Base-by-base conservation (phyloP, 2,888 invertebrate species). In the Melieria picta region DNA sequence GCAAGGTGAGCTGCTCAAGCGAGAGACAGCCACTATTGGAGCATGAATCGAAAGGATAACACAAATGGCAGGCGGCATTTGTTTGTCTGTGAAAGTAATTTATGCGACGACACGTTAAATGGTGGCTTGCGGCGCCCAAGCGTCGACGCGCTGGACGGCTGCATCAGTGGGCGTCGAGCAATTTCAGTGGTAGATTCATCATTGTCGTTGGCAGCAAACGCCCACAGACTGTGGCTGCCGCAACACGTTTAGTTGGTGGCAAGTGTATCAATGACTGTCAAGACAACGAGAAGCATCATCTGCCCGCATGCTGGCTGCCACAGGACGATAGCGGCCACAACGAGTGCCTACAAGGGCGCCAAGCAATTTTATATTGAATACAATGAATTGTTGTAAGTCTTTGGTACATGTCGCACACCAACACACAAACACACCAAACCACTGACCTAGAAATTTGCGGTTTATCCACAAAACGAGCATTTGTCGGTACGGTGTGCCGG, bases 401-500 rank as follows among this genome's bases (percentile, higher is more conserved):
- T 70, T 64, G 48, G 30, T 30, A 30, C 1, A 30, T 30, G 30
- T 61, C 6, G 52, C 13, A 6, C 13, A 52, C 13, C 13, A 30
- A 30, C 30, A 30, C 30, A 30, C 30, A 48, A 60, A 47, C 65
- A 63, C 65, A 72, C 60, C 77, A 79, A 77, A 60, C 74, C 80
- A 82, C 74, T 82, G 81, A 80, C 81, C 82, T 82, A 82, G 82
- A 81, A 81, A 81, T 75, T 76, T 70, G 65, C 74, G 67, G 77
- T 71, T 46, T 48, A 3, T 56, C 30, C 13, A 30, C n/a, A 46
- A 9, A 46, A 13, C 47, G 3, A 47, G 57, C 10, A 16, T 65
- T 30, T 66, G 10, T 48, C 7, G 42, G 75, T 61, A 65, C 73
- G 5, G 13, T 52, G 7, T 7, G 9, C 13, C 11, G 1, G 13